Base-by-base conservation (phyloP, 1,140 invertebrate genomes). In the Paralvinella palmiformis region DNA sequence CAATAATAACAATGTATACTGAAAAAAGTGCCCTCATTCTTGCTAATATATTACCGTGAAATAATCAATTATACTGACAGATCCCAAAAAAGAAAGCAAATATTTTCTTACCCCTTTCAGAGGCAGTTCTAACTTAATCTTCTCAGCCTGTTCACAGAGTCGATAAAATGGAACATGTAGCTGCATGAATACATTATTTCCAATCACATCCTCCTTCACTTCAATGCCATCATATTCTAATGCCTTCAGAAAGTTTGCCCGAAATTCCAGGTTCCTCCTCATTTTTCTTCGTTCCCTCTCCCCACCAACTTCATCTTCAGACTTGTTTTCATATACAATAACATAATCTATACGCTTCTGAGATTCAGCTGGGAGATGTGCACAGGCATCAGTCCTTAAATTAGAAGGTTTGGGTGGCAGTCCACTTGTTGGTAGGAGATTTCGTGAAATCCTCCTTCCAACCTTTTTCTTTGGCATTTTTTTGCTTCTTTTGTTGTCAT, bases 71-170 rank as follows among this genome's bases (percentile, higher is more conserved):
- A 3, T 24, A 24, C 10, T 20, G 10, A 48, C 44, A 48, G 44
- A 10, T n/a, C 10, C 27, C 10, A 20, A 48, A n/a, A 48, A 2
- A 48, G 44, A 10, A 10, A 10, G 48, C 3, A 15, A 52, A n/a
- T n/a, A 15, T 22, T 2, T 52, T 56, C 56, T 73, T 71, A 80
- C 76, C 67, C 71, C 74, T 61, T 69, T 67, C 7, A 80, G 44
- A 35, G 79, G 77, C 70, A 81, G 72, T 59, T 81, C 74, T 13
- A 81, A 48, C 52, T 74, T 73, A 15, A 75, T 70, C 15, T 64
- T 71, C 58, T 81, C 77, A 4, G 80, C 80, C 61, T 81, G 75
- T 31, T 70, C 50, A 61, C 74, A 76, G 27, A 81, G 66, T 50
- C 76, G 67, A 22, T 73, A 72, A 48, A 79, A 73, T 0, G 79